Evolutionary conservation across 2,888 invertebrate genomes (phyloP), one percentile per base, ranked within the genome.

Genomic region (Hartigia nigra): DNA sequence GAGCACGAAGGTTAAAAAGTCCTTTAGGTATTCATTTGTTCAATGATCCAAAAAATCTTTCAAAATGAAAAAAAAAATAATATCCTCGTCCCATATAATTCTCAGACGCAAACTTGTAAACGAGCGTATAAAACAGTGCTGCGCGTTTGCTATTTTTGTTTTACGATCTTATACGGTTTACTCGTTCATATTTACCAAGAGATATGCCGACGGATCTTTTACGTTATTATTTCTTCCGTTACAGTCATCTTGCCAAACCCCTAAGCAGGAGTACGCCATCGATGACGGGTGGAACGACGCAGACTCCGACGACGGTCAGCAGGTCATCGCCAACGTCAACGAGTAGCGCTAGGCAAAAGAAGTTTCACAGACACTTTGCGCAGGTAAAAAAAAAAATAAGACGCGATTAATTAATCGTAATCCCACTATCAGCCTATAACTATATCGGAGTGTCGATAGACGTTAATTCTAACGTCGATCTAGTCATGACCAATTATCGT

Each of bases 281-380:
- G 80, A 92, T 92, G 91, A 88, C 88, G 82, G 89, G 90, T 79
- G 87, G 84, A 84, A 89, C 82, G 81, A 88, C 84, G 84, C 92
- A 87, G 85, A 89, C 89, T 85, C 88, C 89, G 86, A 90, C 86
- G 84, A 89, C 84, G 85, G 89, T 87, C 87, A 89, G 87, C 82
- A 89, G 87, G 80, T 89, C 90, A 69, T 87, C 91, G 77, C 92
- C 92, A 76, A 92, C 93, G 84, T 93, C 93, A 85, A 95, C 95
- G 74, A 95, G 95, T 90, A 96, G 95, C 90, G 94, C 96, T 75
- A 93, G 97, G 74, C 97, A 97, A 92, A 97, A 97, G 92, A 97
- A 97, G 92, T 98, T 98, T 92, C 96, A 96, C 90, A 94, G 97
- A 82, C 96, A 97, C 92, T 97, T 98, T 92, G 95, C 95, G 84